Base-by-base conservation (phyloP, 1,140 invertebrate genomes). In the Metopolophium dirhodum region DNA sequence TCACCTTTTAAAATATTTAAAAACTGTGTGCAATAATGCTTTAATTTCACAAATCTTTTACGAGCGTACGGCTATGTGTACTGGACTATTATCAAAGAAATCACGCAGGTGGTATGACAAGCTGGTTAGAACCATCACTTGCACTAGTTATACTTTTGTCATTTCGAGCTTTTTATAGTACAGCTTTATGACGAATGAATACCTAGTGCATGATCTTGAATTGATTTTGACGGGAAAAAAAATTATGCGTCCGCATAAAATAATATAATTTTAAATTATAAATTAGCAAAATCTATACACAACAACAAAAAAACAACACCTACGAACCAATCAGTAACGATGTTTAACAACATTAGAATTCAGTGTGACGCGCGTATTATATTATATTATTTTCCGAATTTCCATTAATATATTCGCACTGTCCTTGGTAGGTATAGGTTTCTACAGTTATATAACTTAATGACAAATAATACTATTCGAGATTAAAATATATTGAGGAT, bases 261-360 rank as follows among this genome's bases (percentile, higher is more conserved):
- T 37, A 20, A 41, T 45, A 41, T 90, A 23, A 92, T 51, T 92
- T 57, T 1, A 11, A 57, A 85, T 37, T 8, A 92, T 41, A 57
- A 93, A 93, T 93, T 93, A 45, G 91, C 91, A 83, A 91, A 91
- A 26, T 26, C 30, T 82, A n/a, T n/a, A n/a, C 49, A 77, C 49
- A 77, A 91, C 90, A 82, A 77, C 61, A 47, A 20, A 91, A 91
- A 41, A 90, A 11, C 26, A 49, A 49, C 82, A 4, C 23, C 23
- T 35, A n/a, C n/a, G n/a, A 18, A 35, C 30, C 14, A 20, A 41
- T 82, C 7, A 30, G 54, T 61, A 41, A 61, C 3, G 3, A 45
- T 4, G 45, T 14, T 91, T 22, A 30, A 26, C 47, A 26, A 51
- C 35, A 49, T 92, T 83, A 35, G 51, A n/a, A 68, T 68, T 90